These are phyloP conservation scores for Allacma fusca DNA, from an alignment of 2,888 invertebrate species.

Conservation along the genomic window DNA sequence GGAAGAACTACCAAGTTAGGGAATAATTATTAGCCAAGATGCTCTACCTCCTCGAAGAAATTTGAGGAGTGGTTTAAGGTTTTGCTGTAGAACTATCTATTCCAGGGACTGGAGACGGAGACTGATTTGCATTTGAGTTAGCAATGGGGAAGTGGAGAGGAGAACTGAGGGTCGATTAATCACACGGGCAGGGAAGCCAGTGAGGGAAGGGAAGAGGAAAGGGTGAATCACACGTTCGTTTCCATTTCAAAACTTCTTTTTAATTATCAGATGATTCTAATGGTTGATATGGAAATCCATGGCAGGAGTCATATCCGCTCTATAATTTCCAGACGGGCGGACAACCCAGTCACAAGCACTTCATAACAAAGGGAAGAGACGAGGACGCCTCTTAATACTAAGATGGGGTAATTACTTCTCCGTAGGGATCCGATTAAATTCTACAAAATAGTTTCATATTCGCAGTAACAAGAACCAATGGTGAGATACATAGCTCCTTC, in stretches of 20 bases:
- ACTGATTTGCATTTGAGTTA: constrained; percentile 20
- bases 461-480: background rate
- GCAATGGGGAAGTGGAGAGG: background rate
- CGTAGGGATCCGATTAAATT: background rate
- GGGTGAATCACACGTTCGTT: constrained; percentile 39
- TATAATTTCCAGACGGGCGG: constrained; percentile 31
- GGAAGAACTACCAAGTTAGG: background rate
- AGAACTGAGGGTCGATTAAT: constrained; percentile 40
- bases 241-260: constrained; percentile 40
- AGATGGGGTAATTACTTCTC: background rate
- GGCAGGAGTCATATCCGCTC: constrained; percentile 35
- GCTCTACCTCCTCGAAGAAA: too few relatives aligned
- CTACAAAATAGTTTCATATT: constrained; percentile 11
- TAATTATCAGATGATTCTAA: constrained; percentile 44
- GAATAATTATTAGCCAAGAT: background rate
- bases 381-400: too few relatives aligned
- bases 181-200: constrained; percentile 24
- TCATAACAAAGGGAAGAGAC: background rate
- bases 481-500: too few relatives aligned
- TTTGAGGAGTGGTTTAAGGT: too few relatives aligned
- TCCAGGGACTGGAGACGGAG: too few relatives aligned
- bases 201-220: constrained; percentile 19
- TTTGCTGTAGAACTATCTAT: too few relatives aligned
- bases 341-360: background rate
- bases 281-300: constrained; percentile 35